Percentiles rank a stretch among this genome's conserved stretches.
Evolutionary conservation across 2,888 invertebrate genomes (phyloP).

Genomic region (Dorcus parallelipipedus): DNA sequence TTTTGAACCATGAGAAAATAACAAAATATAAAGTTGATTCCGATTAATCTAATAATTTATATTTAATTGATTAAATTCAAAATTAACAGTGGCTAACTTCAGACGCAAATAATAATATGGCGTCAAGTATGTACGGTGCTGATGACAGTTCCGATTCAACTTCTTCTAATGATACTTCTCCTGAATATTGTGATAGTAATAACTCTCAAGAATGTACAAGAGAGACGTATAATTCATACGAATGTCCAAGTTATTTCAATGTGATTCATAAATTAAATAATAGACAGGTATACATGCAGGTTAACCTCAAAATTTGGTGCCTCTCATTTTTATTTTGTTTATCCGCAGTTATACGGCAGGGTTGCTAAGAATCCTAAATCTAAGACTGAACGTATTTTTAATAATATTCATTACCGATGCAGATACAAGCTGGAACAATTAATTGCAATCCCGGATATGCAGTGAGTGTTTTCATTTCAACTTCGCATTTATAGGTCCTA

Average conservation of each 20-base stretch:
- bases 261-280: constrained; percentile 30
- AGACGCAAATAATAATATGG: constrained; percentile 23
- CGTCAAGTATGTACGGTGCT: constrained; percentile 28
- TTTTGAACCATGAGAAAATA: no score
- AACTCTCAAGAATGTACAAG: constrained; percentile 10
- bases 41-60: no score
- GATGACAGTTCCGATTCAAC: constrained; percentile 23
- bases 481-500: constrained; percentile 12
- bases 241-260: constrained; percentile 20
- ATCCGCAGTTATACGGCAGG: constrained; percentile 43
- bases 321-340: constrained; percentile 21
- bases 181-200: constrained; percentile 14
- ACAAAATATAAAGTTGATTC: no score
- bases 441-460: constrained; percentile 30
- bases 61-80: not conserved
- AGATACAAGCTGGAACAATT: constrained; percentile 36
- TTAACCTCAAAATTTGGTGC: constrained; percentile 33
- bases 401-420: constrained; percentile 43
- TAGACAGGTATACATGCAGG: constrained; percentile 29
- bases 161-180: constrained; percentile 13
- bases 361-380: constrained; percentile 43
- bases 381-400: constrained; percentile 47
- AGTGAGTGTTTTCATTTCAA: constrained; percentile 32
- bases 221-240: constrained; percentile 4
- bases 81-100: not conserved